Evolutionary conservation across 2,888 invertebrate species (phyloP).

Genomic region (Phortica magna): DNA sequence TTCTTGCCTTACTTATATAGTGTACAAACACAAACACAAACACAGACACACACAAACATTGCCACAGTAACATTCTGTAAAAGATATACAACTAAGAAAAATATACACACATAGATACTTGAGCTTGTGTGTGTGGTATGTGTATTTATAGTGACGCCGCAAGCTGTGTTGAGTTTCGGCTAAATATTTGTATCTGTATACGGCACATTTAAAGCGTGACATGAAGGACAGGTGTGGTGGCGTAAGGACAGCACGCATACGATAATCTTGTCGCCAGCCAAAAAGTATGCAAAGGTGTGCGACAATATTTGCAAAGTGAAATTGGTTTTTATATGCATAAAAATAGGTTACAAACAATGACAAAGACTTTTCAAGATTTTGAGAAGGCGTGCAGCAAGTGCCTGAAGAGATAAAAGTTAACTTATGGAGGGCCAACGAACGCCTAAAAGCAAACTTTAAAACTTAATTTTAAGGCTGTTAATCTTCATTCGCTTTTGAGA

Average conservation of each 20-base stretch:
- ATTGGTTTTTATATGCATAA: slow-evolving; percentile 18
- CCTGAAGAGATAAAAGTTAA: not conserved
- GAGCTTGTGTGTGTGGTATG: slow-evolving; percentile 50
- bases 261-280: not conserved
- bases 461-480: too few species aligned
- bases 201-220: not conserved
- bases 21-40: slow-evolving; percentile 44
- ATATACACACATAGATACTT: slow-evolving; percentile 32
- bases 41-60: slow-evolving; percentile 22
- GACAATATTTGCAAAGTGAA: slow-evolving; percentile 30
- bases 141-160: slow-evolving; percentile 70
- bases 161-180: slow-evolving; percentile 59
- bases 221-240: not conserved
- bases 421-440: too few species aligned
- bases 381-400: not conserved
- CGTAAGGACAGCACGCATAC: not conserved
- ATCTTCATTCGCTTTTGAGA: too few species aligned
- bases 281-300: slow-evolving; percentile 26
- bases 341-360: slow-evolving; percentile 23
- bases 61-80: not conserved
- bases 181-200: slow-evolving; percentile 47
- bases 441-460: too few species aligned
- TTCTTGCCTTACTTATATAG: slow-evolving; percentile 59
- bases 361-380: not conserved
- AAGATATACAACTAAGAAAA: slow-evolving; percentile 27